Conservation (phyloP, 2,113 vertebrate genomes). For the Thamnaconus septentrionalis region DNA sequence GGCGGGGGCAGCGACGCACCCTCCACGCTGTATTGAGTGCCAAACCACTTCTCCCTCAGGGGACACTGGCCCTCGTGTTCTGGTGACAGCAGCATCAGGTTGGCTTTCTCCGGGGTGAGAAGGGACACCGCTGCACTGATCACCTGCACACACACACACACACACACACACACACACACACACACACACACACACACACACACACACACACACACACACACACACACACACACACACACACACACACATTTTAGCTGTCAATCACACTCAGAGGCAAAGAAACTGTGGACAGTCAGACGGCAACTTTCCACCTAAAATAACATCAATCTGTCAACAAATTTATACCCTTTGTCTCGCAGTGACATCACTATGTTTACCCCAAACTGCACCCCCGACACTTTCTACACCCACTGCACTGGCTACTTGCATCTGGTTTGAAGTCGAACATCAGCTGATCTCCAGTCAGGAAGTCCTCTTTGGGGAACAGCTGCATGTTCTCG, state of each 20-base stretch:
- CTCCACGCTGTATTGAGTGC: constrained; percentile 92
- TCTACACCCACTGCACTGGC: not conserved
- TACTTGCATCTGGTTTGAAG: constrained; percentile 67
- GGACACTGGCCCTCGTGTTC: constrained; percentile 90
- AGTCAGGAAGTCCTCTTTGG: constrained; percentile 90
- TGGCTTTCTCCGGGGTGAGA: constrained; percentile 88
- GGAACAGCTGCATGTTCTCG: constrained; percentile 96
- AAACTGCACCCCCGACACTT: not conserved
- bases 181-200: constrained; percentile 3
- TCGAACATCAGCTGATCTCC: constrained; percentile 97
- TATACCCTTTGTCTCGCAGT: not conserved
- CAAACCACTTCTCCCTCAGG: constrained; percentile 93
- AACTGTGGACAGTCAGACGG: constrained; percentile 32
- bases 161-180: constrained; percentile 21
- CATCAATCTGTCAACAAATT: constrained; percentile 7
- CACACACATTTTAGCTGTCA: constrained; percentile 32
- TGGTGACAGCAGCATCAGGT: constrained; percentile 91
- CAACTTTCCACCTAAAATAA: constrained; percentile 23
- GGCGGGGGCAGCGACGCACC: constrained; percentile 67
- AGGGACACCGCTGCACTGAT: constrained; percentile 85
- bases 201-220: no score
- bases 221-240: constrained; percentile 36
- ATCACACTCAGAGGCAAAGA: constrained; percentile 35
- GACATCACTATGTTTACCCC: constrained; percentile 4
- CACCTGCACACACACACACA: constrained; percentile 74